Percentiles rank a stretch among this genome's conserved stretches.
phyloP scores from a whole-genome alignment of 2,797 vertebrate species.

The Tokudaia tokunoshimensis region DNA sequence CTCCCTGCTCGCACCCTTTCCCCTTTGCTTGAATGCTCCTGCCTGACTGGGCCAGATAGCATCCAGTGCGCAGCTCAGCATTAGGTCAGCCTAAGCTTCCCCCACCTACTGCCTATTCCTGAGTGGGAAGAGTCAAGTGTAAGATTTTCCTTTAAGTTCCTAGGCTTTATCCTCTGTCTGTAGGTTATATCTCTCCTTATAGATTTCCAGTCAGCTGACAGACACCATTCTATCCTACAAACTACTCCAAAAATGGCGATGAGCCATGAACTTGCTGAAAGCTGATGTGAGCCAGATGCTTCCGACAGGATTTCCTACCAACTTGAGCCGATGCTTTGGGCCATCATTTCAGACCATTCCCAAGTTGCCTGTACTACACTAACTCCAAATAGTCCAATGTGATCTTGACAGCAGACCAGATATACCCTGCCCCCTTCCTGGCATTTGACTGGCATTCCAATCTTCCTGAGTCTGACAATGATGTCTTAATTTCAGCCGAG shows the following conservation, averaged over 20 bases:
- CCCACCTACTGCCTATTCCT: not conserved
- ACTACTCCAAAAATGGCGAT: not conserved
- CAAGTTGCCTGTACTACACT: not conserved
- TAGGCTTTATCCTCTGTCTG: not conserved
- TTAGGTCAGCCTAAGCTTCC: not conserved
- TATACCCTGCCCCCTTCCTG: not conserved
- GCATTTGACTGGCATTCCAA: not conserved
- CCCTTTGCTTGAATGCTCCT: too few relatives aligned
- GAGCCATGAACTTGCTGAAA: not conserved
- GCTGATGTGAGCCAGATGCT: not conserved
- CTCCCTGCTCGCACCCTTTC: not conserved
- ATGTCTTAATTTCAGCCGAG: not conserved
- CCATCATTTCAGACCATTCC: not conserved
- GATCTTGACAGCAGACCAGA: not conserved
- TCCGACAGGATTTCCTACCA: not conserved
- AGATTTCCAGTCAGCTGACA: not conserved
- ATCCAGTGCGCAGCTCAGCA: not conserved
- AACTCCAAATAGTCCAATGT: not conserved
- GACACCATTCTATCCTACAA: not conserved
- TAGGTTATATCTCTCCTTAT: not conserved
- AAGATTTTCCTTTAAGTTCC: not conserved
- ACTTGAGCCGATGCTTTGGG: not conserved
- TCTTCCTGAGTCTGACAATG: not conserved
- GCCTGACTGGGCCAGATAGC: not conserved
- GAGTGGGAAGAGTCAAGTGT: not conserved